Base-by-base conservation (phyloP, 2,888 invertebrate species). In the Salpingus planirostris region DNA sequence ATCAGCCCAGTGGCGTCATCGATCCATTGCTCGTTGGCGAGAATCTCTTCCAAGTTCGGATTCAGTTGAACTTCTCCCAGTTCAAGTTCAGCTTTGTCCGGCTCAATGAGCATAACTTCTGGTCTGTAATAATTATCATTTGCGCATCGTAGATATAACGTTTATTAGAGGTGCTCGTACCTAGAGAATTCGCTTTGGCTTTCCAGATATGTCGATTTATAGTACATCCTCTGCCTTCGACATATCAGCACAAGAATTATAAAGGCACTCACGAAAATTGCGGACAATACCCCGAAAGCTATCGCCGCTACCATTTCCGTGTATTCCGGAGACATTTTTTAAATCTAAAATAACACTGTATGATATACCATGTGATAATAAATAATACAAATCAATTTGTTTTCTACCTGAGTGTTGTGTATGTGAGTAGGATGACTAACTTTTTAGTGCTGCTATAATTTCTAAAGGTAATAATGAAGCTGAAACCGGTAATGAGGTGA, bases 1-100 rank as follows among this genome's bases (percentile, higher is more conserved):
- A 82, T 74, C 14, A 83, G 62, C 11, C 80, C 74, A 28, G 78
- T 76, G 3, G 78, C 80, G 62, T 83, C 82, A 49, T 78, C 78
- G 8, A 81, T 74, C 82, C 81, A 82, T 45, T 71, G 69, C 42
- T 76, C 71, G 52, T 76, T 73, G 22, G 71, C 66, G 24, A 79
- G 59, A 13, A 78, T 71, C 49, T 73, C 68, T 43, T 77, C 77
- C 44, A 75, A 64, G 42, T 72, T 69, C 11, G 71, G 68, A 44
- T 70, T 70, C 8, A 73, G 50, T 15, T 66, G 62, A 6, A 76
- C 73, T 50, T 74, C 73, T 15, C 70, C 70, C 24, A 76, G 53
- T 51, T 76, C 76, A 38, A 76, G 60, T 45, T 70, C 71, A 3
- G 62, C 52, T 34, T 50, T 57, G 34, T 57, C 62, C 5, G 65